Percentiles rank a stretch among this genome's conserved stretches.
These are phyloP conservation scores for Callosobruchus maculatus DNA, from an alignment of 2,888 invertebrate species.

Conservation along the genomic window DNA sequence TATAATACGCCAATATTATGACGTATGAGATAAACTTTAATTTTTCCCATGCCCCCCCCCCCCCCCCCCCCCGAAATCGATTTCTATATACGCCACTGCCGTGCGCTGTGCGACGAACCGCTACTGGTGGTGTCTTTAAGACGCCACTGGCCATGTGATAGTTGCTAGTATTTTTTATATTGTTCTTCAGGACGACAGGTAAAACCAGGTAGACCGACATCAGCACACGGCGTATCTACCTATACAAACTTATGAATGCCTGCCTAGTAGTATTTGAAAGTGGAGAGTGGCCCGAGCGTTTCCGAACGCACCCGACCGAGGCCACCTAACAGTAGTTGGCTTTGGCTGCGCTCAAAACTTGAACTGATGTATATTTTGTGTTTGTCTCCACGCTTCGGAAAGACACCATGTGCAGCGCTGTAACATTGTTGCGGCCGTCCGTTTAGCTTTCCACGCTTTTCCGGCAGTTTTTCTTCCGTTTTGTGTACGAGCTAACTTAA, in stretches of 20 bases:
- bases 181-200: slow-evolving; percentile 19
- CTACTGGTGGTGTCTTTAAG: not conserved
- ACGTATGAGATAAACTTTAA: too few species aligned
- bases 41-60: too few species aligned
- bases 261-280: slow-evolving; percentile 23
- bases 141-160: slow-evolving; percentile 7
- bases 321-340: slow-evolving; percentile 26
- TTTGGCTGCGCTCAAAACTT: slow-evolving; percentile 21
- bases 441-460: not conserved
- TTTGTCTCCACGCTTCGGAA: slow-evolving; percentile 3
- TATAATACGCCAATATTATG: too few species aligned
- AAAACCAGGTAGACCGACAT: slow-evolving; percentile 21
- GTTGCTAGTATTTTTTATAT: slow-evolving; percentile 14
- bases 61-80: too few species aligned
- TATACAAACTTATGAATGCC: slow-evolving; percentile 22
- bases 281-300: slow-evolving; percentile 20
- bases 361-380: slow-evolving; percentile 14
- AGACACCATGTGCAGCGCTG: not conserved
- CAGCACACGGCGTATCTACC: slow-evolving; percentile 5
- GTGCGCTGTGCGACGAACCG: not conserved
- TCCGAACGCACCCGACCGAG: slow-evolving; percentile 18
- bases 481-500: not conserved
- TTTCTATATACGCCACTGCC: too few species aligned
- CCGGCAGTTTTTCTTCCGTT: not conserved
- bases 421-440: not conserved